These are phyloP conservation scores for Pantelozetes paolii DNA, from an alignment of 2,888 invertebrate species.

Conservation along the genomic window DNA sequence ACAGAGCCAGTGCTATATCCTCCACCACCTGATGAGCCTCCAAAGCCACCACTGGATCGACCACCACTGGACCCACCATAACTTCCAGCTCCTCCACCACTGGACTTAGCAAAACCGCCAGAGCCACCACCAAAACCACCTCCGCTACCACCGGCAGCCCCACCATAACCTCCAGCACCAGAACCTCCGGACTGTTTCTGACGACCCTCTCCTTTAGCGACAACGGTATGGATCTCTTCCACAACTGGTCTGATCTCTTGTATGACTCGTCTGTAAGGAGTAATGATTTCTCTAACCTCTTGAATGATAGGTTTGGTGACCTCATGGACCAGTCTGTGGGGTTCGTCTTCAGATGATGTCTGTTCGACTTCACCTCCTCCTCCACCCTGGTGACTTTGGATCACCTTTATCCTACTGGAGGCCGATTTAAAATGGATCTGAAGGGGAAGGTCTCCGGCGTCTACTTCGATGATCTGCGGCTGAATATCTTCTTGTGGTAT, in stretches of 20 bases:
- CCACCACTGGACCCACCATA: constrained; percentile 1
- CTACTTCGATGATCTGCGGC: constrained; percentile 41
- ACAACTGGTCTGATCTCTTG: constrained; percentile 31
- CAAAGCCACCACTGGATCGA: constrained; percentile 2
- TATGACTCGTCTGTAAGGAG: constrained; percentile 21
- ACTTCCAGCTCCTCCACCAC: constrained; percentile 1
- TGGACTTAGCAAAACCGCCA: neutral
- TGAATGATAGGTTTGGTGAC: constrained; percentile 38
- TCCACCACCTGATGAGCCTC: constrained; percentile 9
- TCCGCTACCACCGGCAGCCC: neutral
- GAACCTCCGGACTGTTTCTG: neutral
- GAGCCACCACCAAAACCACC: constrained; percentile 24
- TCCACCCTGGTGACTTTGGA: constrained; percentile 32
- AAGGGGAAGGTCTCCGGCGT: constrained; percentile 39
- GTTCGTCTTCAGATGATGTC: constrained; percentile 40
- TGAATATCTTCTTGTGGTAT: constrained; percentile 39
- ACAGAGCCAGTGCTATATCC: neutral
- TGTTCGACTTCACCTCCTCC: constrained; percentile 41
- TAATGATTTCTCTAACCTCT: constrained; percentile 28
- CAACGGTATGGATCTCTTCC: constrained; percentile 22
- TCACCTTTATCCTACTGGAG: constrained; percentile 36
- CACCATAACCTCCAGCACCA: neutral
- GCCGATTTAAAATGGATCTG: constrained; percentile 39
- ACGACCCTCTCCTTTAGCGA: constrained; percentile 22
- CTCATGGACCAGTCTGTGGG: constrained; percentile 39